A percentile compares a stretch with the other conserved stretches of the same genome.
Evolutionary conservation across 2,888 invertebrate species (phyloP).

Genomic region (Tenthredo scrophulariae): DNA sequence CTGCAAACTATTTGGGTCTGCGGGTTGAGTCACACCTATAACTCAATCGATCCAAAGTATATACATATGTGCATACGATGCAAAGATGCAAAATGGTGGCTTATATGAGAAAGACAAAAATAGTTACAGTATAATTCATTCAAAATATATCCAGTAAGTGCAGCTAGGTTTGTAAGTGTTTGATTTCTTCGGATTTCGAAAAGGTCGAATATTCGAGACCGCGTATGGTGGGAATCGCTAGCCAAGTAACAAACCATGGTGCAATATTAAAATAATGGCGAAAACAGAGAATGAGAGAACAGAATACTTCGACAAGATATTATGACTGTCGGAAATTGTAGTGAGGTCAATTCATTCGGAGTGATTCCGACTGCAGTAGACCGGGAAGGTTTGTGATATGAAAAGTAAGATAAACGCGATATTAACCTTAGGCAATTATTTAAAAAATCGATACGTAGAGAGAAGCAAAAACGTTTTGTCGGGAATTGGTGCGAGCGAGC

Average conservation of each 20-base stretch:
- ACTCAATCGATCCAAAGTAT: slow-evolving; percentile 28
- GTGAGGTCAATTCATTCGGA: not conserved
- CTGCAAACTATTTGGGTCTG: slow-evolving; percentile 25
- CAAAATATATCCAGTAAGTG: not conserved
- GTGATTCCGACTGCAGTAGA: not conserved
- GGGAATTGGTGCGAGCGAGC: not conserved
- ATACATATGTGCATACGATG: not conserved
- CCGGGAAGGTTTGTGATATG: not conserved
- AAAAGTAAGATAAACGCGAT: slow-evolving; percentile 5
- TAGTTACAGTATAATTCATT: not conserved
- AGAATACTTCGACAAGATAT: not conserved
- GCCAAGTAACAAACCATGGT: not conserved
- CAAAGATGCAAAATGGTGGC: not conserved
- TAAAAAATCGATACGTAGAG: slow-evolving; percentile 10
- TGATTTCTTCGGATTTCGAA: not conserved
- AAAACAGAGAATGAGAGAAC: not conserved
- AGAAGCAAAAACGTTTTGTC: not conserved
- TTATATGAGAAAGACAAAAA: not conserved
- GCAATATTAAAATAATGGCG: not conserved
- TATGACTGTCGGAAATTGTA: not conserved
- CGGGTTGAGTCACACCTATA: slow-evolving; percentile 25
- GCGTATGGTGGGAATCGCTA: not conserved
- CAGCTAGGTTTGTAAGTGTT: not conserved
- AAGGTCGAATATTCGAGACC: not conserved
- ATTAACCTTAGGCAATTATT: slow-evolving; percentile 4